phyloP scores from a whole-genome alignment of 2,797 vertebrate genomes.

The Botia kubotai region DNA sequence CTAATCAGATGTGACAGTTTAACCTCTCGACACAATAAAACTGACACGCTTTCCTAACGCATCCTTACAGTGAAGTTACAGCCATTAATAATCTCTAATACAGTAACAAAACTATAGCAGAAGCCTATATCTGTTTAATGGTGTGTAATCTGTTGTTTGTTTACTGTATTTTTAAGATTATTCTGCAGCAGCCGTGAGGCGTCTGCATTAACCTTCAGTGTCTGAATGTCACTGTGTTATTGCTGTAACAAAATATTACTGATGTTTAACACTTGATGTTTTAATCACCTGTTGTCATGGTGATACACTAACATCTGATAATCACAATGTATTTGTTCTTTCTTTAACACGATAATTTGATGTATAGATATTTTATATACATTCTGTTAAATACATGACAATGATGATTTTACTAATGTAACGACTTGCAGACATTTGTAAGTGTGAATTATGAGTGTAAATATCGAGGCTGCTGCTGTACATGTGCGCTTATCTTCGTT shows the following conservation, averaged over 20 bases:
- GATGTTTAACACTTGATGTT: no score
- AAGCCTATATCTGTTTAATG: not conserved
- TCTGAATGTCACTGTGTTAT: not conserved
- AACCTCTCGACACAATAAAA: not conserved
- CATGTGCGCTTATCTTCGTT: no score
- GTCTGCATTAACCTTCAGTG: not conserved
- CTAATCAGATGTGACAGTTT: not conserved
- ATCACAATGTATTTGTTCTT: no score
- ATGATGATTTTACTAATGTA: not conserved
- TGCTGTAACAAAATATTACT: not conserved
- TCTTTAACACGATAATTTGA: no score
- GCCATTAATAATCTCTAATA: not conserved
- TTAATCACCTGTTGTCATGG: no score
- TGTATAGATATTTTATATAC: no score
- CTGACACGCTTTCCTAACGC: not conserved
- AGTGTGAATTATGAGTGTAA: not conserved
- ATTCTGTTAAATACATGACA: no score
- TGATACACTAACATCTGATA: no score
- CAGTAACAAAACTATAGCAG: not conserved
- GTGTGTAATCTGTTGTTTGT: not conserved
- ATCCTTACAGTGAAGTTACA: not conserved
- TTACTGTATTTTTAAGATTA: not conserved
- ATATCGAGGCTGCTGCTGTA: not conserved
- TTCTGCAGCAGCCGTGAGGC: not conserved
- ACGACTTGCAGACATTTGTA: not conserved